These are phyloP conservation scores for Osmerus eperlanus DNA, from an alignment of 2,113 vertebrate species.

Conservation along the genomic window DNA sequence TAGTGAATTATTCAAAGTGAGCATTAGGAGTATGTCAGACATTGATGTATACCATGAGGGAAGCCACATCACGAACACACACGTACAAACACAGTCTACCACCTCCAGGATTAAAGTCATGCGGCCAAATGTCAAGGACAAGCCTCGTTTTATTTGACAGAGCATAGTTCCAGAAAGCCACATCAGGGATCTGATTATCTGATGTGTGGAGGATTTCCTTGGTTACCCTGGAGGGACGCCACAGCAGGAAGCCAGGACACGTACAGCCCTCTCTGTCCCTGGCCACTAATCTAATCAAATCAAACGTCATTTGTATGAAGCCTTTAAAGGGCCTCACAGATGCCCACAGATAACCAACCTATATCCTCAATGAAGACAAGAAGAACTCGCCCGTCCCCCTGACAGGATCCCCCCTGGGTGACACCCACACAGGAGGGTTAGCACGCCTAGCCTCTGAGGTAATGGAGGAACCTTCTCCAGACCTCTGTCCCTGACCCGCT, in stretches of 20 bases:
- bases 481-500: slow-evolving; percentile 1
- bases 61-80: background rate
- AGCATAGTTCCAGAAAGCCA: too few relatives aligned
- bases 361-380: too few relatives aligned
- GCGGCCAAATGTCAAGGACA: background rate
- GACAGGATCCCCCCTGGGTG: too few relatives aligned
- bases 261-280: slow-evolving; percentile 2
- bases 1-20: slow-evolving; percentile 54
- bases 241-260: too few relatives aligned
- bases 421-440: background rate
- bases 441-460: background rate
- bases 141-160: background rate
- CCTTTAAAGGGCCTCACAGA: slow-evolving; percentile 1
- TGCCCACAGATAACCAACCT: background rate
- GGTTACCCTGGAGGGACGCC: too few relatives aligned
- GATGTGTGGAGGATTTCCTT: too few relatives aligned
- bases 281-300: background rate
- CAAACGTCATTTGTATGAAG: background rate
- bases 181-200: too few relatives aligned
- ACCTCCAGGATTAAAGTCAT: too few relatives aligned
- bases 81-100: background rate
- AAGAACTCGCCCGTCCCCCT: background rate
- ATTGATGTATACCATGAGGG: background rate
- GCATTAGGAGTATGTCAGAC: slow-evolving; percentile 43
- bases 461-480: slow-evolving; percentile 4